Conservation (phyloP, 2,113 vertebrate genomes). For the Notiomystis cincta region DNA sequence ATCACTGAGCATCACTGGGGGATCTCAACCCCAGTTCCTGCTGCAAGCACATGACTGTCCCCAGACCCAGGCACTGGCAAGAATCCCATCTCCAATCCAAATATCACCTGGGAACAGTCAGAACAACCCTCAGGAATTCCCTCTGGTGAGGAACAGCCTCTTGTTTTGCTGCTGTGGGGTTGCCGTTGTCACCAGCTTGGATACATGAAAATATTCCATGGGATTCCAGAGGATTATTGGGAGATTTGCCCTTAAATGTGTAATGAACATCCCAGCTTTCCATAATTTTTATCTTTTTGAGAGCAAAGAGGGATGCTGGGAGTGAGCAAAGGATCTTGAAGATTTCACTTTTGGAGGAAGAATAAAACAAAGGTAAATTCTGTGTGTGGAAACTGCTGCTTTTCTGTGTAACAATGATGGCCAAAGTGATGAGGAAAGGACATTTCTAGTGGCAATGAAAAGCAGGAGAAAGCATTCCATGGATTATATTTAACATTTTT, state of each 20-base stretch:
- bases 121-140: neutral
- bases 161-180: neutral
- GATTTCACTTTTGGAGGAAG: neutral
- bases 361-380: neutral
- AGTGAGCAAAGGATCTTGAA: neutral
- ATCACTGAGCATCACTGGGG: neutral
- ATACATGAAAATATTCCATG: neutral
- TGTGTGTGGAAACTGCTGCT: neutral
- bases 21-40: neutral
- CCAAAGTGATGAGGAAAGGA: neutral
- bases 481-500: neutral
- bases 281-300: neutral
- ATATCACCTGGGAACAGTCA: neutral
- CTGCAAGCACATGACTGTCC: neutral
- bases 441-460: neutral
- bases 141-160: neutral
- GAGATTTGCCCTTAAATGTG: rapidly evolving
- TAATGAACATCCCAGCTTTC: neutral
- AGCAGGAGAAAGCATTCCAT: neutral
- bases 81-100: neutral
- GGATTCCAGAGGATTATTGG: neutral
- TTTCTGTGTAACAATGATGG: neutral
- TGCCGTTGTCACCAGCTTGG: neutral
- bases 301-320: neutral
- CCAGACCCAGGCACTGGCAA: neutral